These are phyloP conservation scores for Gymnocephalus cernua DNA, from an alignment of 2,113 vertebrate species.

Conservation along the genomic window DNA sequence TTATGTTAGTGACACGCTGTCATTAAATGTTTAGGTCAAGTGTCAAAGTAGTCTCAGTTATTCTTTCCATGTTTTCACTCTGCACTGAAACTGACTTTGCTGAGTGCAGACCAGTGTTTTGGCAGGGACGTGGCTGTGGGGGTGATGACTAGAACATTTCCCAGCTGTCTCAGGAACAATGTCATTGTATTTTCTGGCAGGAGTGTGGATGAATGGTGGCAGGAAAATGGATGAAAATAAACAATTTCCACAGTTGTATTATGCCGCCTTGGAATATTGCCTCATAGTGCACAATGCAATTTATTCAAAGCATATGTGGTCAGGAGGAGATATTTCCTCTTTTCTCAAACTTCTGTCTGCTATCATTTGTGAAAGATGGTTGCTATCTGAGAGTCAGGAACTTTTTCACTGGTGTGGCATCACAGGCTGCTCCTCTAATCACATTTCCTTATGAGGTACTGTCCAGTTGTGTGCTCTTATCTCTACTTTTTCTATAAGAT, in stretches of 20 bases:
- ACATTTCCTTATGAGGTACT: not conserved
- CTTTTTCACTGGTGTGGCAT: constrained; percentile 23
- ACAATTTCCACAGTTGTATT: constrained; percentile 73
- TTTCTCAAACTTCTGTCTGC: constrained; percentile 22
- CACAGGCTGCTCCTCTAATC: not conserved
- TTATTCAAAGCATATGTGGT: constrained; percentile 58
- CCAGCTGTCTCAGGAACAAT: constrained; percentile 74
- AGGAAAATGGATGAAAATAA: constrained; percentile 72
- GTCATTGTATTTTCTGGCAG: constrained; percentile 77
- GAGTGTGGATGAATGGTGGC: constrained; percentile 68
- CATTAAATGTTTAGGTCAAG: not conserved
- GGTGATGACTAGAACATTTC: constrained; percentile 70
- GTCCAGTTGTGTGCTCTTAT: constrained; percentile 23
- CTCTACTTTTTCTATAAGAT: constrained; percentile 33
- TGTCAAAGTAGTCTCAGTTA: not conserved
- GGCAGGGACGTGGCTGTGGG: constrained; percentile 50
- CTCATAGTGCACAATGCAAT: constrained; percentile 62
- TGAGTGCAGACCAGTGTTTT: constrained; percentile 30
- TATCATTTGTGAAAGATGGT: constrained; percentile 43
- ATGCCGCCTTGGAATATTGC: constrained; percentile 67
- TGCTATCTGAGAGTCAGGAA: constrained; percentile 21
- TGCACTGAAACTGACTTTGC: too few species aligned
- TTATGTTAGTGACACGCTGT: not conserved
- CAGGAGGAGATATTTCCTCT: constrained; percentile 39
- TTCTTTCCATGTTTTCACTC: constrained; percentile 27